phyloP scores from a whole-genome alignment of 2,113 vertebrate species.

The Phaethon lepturus region DNA sequence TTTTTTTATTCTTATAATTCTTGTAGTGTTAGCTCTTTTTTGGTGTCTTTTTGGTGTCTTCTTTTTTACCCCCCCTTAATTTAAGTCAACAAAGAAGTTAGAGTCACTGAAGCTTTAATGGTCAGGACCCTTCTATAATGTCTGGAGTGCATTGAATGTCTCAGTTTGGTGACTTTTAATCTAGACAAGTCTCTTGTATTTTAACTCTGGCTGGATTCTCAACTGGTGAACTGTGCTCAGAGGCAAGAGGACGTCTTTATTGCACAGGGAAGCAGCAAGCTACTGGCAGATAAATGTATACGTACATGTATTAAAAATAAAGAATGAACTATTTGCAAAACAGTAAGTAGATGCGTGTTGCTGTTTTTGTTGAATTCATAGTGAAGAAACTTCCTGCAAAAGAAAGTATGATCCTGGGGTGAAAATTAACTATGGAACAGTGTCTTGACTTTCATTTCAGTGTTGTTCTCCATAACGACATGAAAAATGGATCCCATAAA shows the following conservation, averaged over 20 bases:
- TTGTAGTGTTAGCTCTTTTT: neutral
- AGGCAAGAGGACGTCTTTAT: neutral
- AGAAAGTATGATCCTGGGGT: constrained; percentile 31
- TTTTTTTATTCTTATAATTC: neutral
- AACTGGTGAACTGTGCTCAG: neutral
- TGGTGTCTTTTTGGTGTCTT: neutral
- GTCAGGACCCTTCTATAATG: neutral
- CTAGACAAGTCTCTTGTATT: neutral
- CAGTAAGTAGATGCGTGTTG: constrained; percentile 1
- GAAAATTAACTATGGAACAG: constrained; percentile 61
- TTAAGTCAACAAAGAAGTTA: neutral
- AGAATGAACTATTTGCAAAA: constrained; percentile 29
- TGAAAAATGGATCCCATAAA: constrained; percentile 54
- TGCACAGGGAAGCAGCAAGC: neutral
- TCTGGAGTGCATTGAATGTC: neutral
- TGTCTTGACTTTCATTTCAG: neutral
- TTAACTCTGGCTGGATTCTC: neutral
- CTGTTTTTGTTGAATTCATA: constrained; percentile 40
- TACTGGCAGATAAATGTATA: neutral
- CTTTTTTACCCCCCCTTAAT: too few species aligned
- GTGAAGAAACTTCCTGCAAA: constrained; percentile 46
- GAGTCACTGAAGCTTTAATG: neutral
- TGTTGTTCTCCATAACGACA: constrained; percentile 15
- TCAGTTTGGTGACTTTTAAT: neutral
- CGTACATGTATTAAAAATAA: constrained; percentile 52